Evolutionary conservation across 1,140 invertebrate species (phyloP).

Genomic region (Ostrea denselamellosa): DNA sequence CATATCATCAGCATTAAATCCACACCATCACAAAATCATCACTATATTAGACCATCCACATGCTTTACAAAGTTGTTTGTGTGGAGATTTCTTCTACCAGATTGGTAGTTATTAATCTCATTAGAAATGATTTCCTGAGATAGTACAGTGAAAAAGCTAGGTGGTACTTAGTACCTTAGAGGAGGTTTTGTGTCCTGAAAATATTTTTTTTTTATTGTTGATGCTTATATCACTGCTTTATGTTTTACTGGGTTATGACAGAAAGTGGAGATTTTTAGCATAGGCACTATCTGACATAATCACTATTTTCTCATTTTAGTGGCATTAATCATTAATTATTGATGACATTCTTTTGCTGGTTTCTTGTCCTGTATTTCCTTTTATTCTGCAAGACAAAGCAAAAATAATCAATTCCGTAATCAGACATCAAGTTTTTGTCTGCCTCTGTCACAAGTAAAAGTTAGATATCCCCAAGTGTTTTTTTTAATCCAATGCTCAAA

Average conservation of each 20-base stretch:
- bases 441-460: constrained; percentile 5
- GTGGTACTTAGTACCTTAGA: not conserved
- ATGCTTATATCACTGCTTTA: not conserved
- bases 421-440: constrained; percentile 17
- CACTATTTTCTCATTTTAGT: constrained; percentile 43
- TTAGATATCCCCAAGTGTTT: constrained; percentile 16
- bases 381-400: constrained; percentile 28
- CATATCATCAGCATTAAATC: constrained; percentile 28
- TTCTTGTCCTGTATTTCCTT: constrained; percentile 25
- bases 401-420: constrained; percentile 37
- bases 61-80: not conserved
- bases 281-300: constrained; percentile 35
- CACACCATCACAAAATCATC: constrained; percentile 35
- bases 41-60: not conserved
- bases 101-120: not conserved
- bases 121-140: not conserved
- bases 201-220: not conserved
- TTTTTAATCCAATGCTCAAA: not conserved
- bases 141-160: not conserved
- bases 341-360: constrained; percentile 31
- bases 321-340: constrained; percentile 42
- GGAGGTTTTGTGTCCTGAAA: not conserved
- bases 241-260: constrained; percentile 10
- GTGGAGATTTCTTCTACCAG: not conserved
- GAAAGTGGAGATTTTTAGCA: constrained; percentile 31